A percentile compares a stretch with the other conserved stretches of the same genome.
phyloP scores from a whole-genome alignment of 2,797 vertebrate species.

The Spinus pinus region DNA sequence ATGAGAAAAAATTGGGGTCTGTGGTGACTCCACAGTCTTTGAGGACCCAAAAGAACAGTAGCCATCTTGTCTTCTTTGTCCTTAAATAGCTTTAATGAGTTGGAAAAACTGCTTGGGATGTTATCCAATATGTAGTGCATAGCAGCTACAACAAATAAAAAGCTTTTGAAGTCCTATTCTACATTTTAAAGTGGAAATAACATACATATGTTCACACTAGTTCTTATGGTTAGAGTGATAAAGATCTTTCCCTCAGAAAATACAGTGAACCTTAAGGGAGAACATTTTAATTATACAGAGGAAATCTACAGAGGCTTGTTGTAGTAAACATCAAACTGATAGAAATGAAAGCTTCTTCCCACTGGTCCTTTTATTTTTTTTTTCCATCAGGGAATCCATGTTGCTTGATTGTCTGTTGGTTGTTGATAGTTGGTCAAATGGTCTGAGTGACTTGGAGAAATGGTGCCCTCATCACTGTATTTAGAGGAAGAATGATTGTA shows the following conservation, averaged over 20 bases:
- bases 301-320: not conserved
- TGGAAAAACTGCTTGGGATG: not conserved
- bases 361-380: not conserved
- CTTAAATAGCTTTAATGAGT: not conserved
- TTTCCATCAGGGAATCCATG: not conserved
- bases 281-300: not conserved
- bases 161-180: not conserved
- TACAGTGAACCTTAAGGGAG: not conserved
- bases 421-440: not conserved
- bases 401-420: not conserved
- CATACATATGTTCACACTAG: not conserved
- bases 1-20: not conserved
- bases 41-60: not conserved
- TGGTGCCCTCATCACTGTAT: fast-evolving
- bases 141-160: not conserved
- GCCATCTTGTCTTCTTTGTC: not conserved
- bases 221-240: not conserved
- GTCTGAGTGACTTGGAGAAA: not conserved
- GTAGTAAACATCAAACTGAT: not conserved
- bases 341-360: not conserved
- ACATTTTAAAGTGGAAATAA: not conserved
- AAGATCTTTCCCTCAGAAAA: not conserved
- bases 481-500: not conserved
- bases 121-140: not conserved
- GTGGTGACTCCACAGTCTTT: not conserved